Conservation (phyloP, 1,140 invertebrate species). For the Pseudomyrmex sp. region DNA sequence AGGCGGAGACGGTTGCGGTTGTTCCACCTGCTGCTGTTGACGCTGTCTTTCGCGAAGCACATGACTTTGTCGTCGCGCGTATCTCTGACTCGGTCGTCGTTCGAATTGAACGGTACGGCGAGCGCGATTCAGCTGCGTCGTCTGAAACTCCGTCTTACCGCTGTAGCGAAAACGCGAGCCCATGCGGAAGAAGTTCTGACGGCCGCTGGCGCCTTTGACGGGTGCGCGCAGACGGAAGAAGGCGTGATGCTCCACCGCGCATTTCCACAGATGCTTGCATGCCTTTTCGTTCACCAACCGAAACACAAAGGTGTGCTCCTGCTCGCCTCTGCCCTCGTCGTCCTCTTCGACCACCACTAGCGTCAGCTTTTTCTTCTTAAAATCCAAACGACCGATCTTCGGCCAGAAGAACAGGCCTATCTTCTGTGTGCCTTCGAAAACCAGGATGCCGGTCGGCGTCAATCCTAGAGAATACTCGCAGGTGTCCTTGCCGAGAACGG, state of each 20-base stretch:
- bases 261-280: conserved; percentile 99
- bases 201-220: conserved; percentile 93
- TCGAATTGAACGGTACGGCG: conserved; percentile 97
- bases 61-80: conserved; percentile 95
- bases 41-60: conserved; percentile 91
- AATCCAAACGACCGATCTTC: conserved; percentile 96
- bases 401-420: conserved; percentile 99
- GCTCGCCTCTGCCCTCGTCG: conserved; percentile 94
- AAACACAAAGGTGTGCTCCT: conserved; percentile 95
- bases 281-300: conserved; percentile 97
- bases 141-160: conserved; percentile 98
- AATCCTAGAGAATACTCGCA: conserved; percentile 98
- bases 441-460: conserved; percentile 98
- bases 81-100: conserved; percentile 97
- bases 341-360: conserved; percentile 98
- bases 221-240: conserved; percentile 98
- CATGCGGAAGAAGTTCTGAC: conserved; percentile 99
- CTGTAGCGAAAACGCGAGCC: conserved; percentile 98
- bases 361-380: conserved; percentile 98
- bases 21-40: conserved; percentile 82
- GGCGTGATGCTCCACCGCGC: conserved; percentile 99
- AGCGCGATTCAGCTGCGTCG: conserved; percentile 94
- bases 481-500: conserved; percentile 97
- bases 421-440: conserved; percentile 97
- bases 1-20: conserved; percentile 70